Conservation (phyloP, 1,140 invertebrate species). For the Hermetia illucens region DNA sequence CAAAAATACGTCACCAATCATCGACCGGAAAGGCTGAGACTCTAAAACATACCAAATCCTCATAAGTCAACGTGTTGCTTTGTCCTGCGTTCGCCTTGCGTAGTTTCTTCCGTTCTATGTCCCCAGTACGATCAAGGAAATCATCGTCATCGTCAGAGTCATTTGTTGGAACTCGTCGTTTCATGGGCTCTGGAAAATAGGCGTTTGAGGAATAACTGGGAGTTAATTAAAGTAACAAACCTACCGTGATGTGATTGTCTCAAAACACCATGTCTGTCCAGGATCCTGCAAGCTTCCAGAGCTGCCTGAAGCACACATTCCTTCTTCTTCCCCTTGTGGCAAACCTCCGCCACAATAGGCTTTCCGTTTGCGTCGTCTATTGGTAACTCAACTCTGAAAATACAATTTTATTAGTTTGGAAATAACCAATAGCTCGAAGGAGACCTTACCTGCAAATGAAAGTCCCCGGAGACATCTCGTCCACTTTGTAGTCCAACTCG, state of each 20-base stretch:
- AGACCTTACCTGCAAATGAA: conserved; percentile 42
- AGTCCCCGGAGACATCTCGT: conserved; percentile 66
- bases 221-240: conserved; percentile 14
- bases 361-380: conserved; percentile 62
- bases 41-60: conserved; percentile 48
- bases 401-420: conserved; percentile 24
- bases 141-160: conserved; percentile 92
- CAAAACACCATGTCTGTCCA: conserved; percentile 70
- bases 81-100: conserved; percentile 42
- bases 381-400: conserved; percentile 52
- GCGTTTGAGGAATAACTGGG: conserved; percentile 31
- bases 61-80: conserved; percentile 50
- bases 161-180: conserved; percentile 42
- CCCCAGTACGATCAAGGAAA: conserved; percentile 88
- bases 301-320: conserved; percentile 88
- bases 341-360: conserved; percentile 64
- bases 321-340: conserved; percentile 86
- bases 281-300: conserved; percentile 81
- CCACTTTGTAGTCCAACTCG: conserved; percentile 68
- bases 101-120: conserved; percentile 75
- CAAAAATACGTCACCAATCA: neutral
- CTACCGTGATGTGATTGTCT: conserved; percentile 55
- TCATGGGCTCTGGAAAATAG: conserved; percentile 31
- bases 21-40: neutral
- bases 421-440: neutral